Evolutionary conservation across 2,113 vertebrate genomes (phyloP).

Genomic region (Columbina picui): DNA sequence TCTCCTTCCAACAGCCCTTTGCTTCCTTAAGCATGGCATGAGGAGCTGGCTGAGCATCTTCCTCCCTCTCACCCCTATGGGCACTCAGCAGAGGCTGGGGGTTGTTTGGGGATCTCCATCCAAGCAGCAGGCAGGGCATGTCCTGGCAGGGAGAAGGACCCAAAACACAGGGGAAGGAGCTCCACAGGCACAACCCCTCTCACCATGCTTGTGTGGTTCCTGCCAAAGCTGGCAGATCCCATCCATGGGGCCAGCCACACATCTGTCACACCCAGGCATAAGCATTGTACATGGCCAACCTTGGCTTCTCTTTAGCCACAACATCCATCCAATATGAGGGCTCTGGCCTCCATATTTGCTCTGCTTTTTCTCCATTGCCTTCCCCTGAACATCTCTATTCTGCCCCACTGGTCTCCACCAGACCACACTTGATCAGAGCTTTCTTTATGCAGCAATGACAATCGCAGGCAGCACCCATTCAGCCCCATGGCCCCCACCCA

Average conservation of each 20-base stretch:
- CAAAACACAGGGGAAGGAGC: not conserved
- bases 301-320: not conserved
- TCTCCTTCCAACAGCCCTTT: not conserved
- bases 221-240: not conserved
- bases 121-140: not conserved
- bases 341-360: not conserved
- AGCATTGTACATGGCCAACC: not conserved
- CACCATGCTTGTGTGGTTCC: not conserved
- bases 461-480: not conserved
- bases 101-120: accelerated
- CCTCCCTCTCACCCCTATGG: accelerated
- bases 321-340: too few relatives aligned
- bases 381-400: not conserved
- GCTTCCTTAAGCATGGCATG: not conserved
- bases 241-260: accelerated
- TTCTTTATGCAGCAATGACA: not conserved
- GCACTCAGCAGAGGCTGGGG: not conserved
- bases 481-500: not conserved
- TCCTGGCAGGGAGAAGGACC: not conserved
- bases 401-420: not conserved
- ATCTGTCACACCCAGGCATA: not conserved
- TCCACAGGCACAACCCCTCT: not conserved
- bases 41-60: not conserved
- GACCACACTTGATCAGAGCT: not conserved
- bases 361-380: not conserved